Conservation (phyloP, 2,113 vertebrate genomes). For the Pardalotus punctatus region DNA sequence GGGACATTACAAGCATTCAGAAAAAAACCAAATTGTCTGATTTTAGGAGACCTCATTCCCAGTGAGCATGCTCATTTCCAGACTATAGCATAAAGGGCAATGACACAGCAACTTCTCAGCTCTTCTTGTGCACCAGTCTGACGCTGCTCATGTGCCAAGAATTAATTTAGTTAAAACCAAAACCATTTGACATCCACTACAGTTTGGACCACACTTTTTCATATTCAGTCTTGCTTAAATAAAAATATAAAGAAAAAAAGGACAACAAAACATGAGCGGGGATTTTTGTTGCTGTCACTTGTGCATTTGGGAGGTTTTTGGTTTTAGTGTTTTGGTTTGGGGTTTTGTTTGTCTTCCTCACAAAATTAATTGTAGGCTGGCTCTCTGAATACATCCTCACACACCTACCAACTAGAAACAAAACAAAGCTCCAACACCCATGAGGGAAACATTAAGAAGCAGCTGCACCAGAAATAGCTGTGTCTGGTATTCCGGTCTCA, state of each 20-base stretch:
- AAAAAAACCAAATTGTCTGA: background rate
- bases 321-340: background rate
- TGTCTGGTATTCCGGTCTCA: background rate
- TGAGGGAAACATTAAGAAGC: background rate
- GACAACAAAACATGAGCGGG: background rate
- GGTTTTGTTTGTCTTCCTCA: background rate
- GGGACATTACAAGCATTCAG: background rate
- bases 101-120: background rate
- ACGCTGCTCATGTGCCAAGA: background rate
- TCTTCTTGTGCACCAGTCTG: background rate
- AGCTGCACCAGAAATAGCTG: background rate
- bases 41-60: background rate
- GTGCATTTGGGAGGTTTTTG: accelerated
- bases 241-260: background rate
- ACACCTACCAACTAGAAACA: background rate
- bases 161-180: background rate
- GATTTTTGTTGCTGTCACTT: background rate
- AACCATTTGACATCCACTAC: background rate
- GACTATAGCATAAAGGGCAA: background rate
- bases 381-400: background rate
- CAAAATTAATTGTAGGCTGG: background rate
- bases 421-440: background rate
- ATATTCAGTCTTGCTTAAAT: background rate
- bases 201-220: background rate
- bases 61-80: background rate